Conservation (phyloP, 2,797 vertebrate genomes). For the Gymnoscopelus braueri region DNA sequence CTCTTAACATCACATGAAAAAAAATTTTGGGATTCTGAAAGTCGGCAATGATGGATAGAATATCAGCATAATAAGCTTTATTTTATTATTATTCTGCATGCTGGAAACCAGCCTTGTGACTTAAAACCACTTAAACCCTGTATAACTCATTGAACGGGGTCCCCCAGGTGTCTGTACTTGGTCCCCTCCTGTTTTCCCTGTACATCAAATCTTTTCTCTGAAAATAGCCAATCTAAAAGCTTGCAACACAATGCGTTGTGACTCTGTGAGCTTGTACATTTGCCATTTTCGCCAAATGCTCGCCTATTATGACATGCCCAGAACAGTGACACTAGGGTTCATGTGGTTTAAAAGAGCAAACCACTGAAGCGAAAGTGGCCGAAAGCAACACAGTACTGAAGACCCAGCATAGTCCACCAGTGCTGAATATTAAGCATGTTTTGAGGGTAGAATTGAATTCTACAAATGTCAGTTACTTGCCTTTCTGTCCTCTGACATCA, state of each 20-base stretch:
- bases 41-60: neutral
- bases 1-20: no score
- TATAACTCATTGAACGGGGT: no score
- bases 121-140: no score
- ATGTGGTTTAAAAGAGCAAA: constrained; percentile 6
- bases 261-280: no score
- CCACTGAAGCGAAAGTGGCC: constrained; percentile 1
- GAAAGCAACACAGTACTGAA: constrained; percentile 11
- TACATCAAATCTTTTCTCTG: no score
- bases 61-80: constrained; percentile 7
- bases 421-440: neutral
- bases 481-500: neutral
- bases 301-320: no score
- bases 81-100: neutral
- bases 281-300: no score
- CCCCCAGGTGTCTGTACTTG: no score
- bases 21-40: neutral
- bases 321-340: no score
- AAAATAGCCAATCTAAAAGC: no score
- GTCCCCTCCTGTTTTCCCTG: no score
- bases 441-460: neutral
- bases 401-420: neutral
- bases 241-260: no score
- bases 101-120: neutral
- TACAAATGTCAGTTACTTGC: neutral